Evolutionary conservation across 2,888 invertebrate genomes (phyloP), one percentile per base, ranked within the genome.

Genomic region (Penaeus monodon): DNA sequence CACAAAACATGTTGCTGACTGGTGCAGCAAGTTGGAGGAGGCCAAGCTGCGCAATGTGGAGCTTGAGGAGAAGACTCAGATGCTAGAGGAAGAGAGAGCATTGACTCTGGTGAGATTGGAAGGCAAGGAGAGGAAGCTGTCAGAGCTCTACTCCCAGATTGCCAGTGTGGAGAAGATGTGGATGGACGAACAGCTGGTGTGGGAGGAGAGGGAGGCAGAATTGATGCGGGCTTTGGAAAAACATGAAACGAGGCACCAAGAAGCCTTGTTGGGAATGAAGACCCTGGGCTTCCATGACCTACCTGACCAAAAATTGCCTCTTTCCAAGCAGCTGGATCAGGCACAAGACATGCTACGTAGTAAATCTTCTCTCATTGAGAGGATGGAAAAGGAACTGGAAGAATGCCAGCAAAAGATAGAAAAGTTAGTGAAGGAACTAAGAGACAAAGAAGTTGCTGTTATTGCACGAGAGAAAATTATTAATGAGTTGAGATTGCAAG

Each of bases 1-100:
- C 20, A 66, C 64, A 29, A 74, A 74, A 38, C 68, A 81, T 27
- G 29, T 89, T 27, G 24, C 73, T 6, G 64, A 27, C 20, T 89
- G 89, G 89, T 82, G 86, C 29, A 81, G 33, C 57, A 84, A 84
- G 29, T 49, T 89, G 8, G 86, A 89, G 64, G 89, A 89, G 44
- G 68, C 81, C 20, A 86, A 74, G n/a, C 81, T 87, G n/a, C 38
- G 44, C n/a, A 89, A 84, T 76, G 84, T 86, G n/a, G 83, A 86
- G 57, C 73, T 89, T 4, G 86, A 86, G 29, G 89, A 89, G 66
- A 86, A 87, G 63, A 20, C 87, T 66, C 76, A 57, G 24, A 24
- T 70, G 14, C 63, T 81, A 8, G 84, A 86, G 65, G 86, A 86
- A 27, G 70, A 76, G 24, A 49, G 76, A 27, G 57, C 76, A 20